phyloP scores from a whole-genome alignment of 2,797 vertebrate species.

The Macropodus opercularis region DNA sequence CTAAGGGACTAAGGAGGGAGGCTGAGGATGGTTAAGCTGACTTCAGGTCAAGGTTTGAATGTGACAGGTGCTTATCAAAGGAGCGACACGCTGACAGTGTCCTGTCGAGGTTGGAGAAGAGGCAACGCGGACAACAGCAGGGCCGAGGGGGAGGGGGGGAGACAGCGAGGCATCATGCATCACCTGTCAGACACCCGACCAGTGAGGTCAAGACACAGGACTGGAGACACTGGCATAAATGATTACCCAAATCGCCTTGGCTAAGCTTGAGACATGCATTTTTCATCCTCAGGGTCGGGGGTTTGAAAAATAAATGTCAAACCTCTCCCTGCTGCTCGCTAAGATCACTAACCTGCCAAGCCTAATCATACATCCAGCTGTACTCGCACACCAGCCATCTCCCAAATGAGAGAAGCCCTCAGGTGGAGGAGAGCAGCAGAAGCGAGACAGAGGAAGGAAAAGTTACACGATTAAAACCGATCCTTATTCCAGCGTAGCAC shows the following conservation, averaged over 20 bases:
- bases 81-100: slow-evolving; percentile 44
- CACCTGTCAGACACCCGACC: slow-evolving; percentile 71
- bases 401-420: slow-evolving; percentile 55
- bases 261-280: slow-evolving; percentile 74
- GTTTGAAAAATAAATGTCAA: slow-evolving; percentile 80
- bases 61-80: slow-evolving; percentile 73
- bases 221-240: slow-evolving; percentile 74
- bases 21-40: slow-evolving; percentile 31
- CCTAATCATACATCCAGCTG: slow-evolving; percentile 67
- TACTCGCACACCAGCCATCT: slow-evolving; percentile 43
- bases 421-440: slow-evolving; percentile 28
- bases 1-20: slow-evolving; percentile 7
- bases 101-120: slow-evolving; percentile 28
- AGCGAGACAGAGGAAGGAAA: slow-evolving; percentile 25
- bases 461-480: slow-evolving; percentile 32
- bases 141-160: background rate
- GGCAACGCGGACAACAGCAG: slow-evolving; percentile 20
- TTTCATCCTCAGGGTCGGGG: slow-evolving; percentile 75
- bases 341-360: slow-evolving; percentile 70
- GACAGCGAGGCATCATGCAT: slow-evolving; percentile 61
- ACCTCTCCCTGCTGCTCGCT: slow-evolving; percentile 60
- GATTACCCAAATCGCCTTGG: slow-evolving; percentile 72
- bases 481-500: slow-evolving; percentile 28
- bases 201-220: slow-evolving; percentile 67
- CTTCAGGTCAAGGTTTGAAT: slow-evolving; percentile 63